These are phyloP conservation scores for Triplophysa bombifrons DNA, from an alignment of 2,797 vertebrate genomes.

Conservation along the genomic window DNA sequence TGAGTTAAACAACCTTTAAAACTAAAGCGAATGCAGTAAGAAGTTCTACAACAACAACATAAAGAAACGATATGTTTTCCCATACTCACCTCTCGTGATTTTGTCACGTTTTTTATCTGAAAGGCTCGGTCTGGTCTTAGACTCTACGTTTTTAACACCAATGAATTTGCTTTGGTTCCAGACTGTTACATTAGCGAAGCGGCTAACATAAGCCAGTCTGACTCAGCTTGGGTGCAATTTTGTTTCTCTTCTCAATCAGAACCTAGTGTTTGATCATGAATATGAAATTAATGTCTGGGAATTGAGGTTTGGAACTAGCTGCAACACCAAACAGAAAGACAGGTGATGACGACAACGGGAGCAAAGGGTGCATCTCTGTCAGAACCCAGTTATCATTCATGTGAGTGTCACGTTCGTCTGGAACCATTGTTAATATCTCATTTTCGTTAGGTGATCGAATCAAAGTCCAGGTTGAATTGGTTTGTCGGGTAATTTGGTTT, in stretches of 20 bases:
- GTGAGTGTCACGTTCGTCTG: conserved; percentile 29
- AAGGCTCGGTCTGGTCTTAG: conserved; percentile 12
- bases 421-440: conserved; percentile 32
- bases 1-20: conserved; percentile 60
- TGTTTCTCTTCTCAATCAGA: conserved; percentile 88
- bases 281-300: conserved; percentile 34
- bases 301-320: conserved; percentile 53
- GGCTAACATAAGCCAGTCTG: conserved; percentile 63
- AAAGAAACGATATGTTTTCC: background rate
- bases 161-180: conserved; percentile 46
- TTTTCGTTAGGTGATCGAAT: conserved; percentile 24
- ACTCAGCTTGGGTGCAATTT: conserved; percentile 54
- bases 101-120: conserved; percentile 6
- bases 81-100: conserved; percentile 7
- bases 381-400: conserved; percentile 43
- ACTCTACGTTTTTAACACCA: conserved; percentile 23
- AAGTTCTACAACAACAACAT: conserved; percentile 41
- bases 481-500: conserved; percentile 7
- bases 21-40: background rate
- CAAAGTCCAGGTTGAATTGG: conserved; percentile 22
- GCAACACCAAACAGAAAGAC: conserved; percentile 60
- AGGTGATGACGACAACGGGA: conserved; percentile 67
- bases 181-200: conserved; percentile 60
- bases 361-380: conserved; percentile 65
- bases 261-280: conserved; percentile 67